Evolutionary conservation across 2,113 vertebrate species (phyloP).

Genomic region (Rallus limicola): DNA sequence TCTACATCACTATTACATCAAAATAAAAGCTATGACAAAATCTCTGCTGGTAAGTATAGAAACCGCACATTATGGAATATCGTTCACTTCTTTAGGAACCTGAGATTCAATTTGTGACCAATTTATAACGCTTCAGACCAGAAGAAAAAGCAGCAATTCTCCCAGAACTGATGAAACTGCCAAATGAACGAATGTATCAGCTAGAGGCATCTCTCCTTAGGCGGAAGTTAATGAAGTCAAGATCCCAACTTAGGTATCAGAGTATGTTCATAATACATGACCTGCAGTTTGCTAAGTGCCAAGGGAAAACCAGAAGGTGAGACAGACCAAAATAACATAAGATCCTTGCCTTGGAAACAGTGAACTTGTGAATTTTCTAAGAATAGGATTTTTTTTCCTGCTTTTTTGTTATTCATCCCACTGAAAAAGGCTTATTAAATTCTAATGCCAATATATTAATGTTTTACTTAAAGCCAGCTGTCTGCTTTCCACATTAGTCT

Average conservation of each 20-base stretch:
- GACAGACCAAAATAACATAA: background rate
- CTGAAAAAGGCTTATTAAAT: background rate
- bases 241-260: conserved; percentile 11
- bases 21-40: background rate
- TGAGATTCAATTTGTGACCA: conserved; percentile 17
- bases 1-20: background rate
- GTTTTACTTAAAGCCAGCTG: background rate
- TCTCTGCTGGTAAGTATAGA: background rate
- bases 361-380: background rate
- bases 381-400: background rate
- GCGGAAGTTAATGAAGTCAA: conserved; percentile 48
- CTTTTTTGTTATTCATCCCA: background rate
- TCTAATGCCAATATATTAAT: background rate
- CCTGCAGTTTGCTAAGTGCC: background rate
- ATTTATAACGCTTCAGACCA: conserved; percentile 27
- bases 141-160: conserved; percentile 43
- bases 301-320: background rate
- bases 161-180: conserved; percentile 37
- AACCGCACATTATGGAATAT: background rate
- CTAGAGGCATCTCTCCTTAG: conserved; percentile 19
- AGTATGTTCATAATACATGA: conserved; percentile 36
- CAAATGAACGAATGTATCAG: conserved; percentile 13
- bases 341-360: background rate
- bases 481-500: background rate
- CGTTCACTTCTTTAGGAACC: conserved; percentile 5